Evolutionary conservation across 2,113 vertebrate genomes (phyloP).

Genomic region (Rhodinocichla rosea): DNA sequence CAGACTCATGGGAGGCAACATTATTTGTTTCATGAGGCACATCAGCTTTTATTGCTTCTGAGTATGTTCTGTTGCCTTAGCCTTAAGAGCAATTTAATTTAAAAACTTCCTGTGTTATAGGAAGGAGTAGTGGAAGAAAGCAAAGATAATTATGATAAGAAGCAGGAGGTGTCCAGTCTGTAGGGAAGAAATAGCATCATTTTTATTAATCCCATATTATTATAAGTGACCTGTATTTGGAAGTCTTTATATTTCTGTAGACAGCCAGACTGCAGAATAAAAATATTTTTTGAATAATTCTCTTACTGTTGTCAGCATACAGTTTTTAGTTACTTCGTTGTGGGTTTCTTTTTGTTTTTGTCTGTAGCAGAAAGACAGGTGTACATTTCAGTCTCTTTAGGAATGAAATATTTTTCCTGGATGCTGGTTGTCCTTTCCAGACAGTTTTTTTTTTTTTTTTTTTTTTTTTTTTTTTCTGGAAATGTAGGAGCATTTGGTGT

Average conservation of each 20-base stretch:
- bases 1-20: background rate
- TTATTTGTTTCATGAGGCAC: background rate
- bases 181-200: background rate
- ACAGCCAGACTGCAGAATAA: background rate
- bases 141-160: background rate
- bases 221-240: background rate
- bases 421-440: background rate
- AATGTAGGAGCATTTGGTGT: background rate
- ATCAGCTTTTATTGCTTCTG: background rate
- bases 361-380: background rate
- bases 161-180: background rate
- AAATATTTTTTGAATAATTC: background rate
- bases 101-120: background rate
- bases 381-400: background rate
- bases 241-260: background rate
- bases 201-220: background rate
- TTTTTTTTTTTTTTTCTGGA: background rate
- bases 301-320: background rate
- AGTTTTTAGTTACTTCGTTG: background rate
- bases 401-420: background rate
- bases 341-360: background rate
- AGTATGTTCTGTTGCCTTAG: background rate
- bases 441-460: background rate
- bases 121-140: background rate
- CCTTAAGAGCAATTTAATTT: background rate